These are phyloP conservation scores for Hippoglossus stenolepis DNA, from an alignment of 2,113 vertebrate genomes.

Conservation along the genomic window DNA sequence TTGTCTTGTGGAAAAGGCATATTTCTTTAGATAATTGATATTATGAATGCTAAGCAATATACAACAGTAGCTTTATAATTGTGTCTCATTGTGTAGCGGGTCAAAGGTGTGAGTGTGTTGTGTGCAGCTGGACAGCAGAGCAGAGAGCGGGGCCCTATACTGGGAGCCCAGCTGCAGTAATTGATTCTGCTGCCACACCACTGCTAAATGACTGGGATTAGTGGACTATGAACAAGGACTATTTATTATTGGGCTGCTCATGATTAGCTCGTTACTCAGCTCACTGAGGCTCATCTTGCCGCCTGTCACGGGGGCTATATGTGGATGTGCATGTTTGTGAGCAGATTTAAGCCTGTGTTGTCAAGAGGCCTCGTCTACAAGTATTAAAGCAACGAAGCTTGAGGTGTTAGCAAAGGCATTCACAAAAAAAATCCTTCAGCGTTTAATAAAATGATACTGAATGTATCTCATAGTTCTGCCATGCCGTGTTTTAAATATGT, in stretches of 20 bases:
- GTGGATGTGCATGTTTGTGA: conserved; percentile 30
- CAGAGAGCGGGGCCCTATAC: conserved; percentile 18
- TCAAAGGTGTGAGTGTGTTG: conserved; percentile 18
- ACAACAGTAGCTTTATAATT: background rate
- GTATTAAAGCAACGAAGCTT: conserved; percentile 28
- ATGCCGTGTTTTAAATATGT: conserved; percentile 12
- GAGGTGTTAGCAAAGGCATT: conserved; percentile 24
- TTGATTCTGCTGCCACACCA: conserved; percentile 67
- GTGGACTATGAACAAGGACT: conserved; percentile 74
- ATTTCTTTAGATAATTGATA: background rate
- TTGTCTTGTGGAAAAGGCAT: background rate
- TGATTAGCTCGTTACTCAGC: conserved; percentile 78
- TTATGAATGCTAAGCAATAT: background rate
- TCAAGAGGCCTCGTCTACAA: conserved; percentile 37
- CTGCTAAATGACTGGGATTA: conserved; percentile 72
- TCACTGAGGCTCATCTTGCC: conserved; percentile 61
- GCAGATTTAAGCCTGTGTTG: conserved; percentile 37
- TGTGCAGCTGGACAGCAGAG: conserved; percentile 32
- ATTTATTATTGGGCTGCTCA: conserved; percentile 75
- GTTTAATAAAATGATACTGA: conserved; percentile 30
- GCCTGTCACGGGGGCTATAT: conserved; percentile 39
- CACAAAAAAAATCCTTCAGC: conserved; percentile 18
- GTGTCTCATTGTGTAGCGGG: background rate
- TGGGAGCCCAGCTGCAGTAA: conserved; percentile 67
- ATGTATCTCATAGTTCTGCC: conserved; percentile 13